phyloP scores from a whole-genome alignment of 2,888 invertebrate species.

The Callyntrura guangdongensis region DNA sequence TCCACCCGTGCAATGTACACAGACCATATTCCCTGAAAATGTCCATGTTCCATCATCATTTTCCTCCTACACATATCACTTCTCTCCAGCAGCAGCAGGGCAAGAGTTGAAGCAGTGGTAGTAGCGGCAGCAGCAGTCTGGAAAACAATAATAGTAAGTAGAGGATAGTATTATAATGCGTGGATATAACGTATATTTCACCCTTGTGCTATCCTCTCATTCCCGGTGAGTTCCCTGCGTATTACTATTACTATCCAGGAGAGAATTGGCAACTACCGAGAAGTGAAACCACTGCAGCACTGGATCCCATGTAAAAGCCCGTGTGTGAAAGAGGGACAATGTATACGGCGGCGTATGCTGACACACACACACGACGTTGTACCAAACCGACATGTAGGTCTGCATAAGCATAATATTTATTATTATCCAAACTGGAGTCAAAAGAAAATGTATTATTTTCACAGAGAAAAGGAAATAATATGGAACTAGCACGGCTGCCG shows the following conservation, averaged over 20 bases:
- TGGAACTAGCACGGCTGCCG: slow-evolving; percentile 3
- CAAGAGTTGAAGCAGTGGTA: background rate
- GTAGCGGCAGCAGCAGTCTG: slow-evolving; percentile 15
- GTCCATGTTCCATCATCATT: slow-evolving; percentile 47
- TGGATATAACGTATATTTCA: background rate
- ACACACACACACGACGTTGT: background rate
- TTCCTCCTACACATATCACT: slow-evolving; percentile 54
- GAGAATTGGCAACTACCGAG: slow-evolving; percentile 44
- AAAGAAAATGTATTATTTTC: slow-evolving; percentile 33
- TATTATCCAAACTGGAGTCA: background rate
- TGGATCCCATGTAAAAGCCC: background rate
- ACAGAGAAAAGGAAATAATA: slow-evolving; percentile 28
- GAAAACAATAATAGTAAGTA: slow-evolving; percentile 17
- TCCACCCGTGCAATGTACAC: background rate
- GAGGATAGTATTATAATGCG: background rate
- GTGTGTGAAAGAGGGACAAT: background rate
- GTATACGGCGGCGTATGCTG: too few relatives aligned
- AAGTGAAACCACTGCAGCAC: slow-evolving; percentile 48
- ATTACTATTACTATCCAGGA: slow-evolving; percentile 25
- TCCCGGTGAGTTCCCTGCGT: background rate
- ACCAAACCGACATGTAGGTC: background rate
- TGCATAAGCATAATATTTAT: background rate
- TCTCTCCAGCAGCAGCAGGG: slow-evolving; percentile 12
- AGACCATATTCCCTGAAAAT: slow-evolving; percentile 32
- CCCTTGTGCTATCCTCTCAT: slow-evolving; percentile 4